A percentile compares a stretch with the other conserved stretches of the same genome.
These are phyloP conservation scores for Aythya baeri DNA, from an alignment of 2,113 vertebrate genomes.

Conservation along the genomic window DNA sequence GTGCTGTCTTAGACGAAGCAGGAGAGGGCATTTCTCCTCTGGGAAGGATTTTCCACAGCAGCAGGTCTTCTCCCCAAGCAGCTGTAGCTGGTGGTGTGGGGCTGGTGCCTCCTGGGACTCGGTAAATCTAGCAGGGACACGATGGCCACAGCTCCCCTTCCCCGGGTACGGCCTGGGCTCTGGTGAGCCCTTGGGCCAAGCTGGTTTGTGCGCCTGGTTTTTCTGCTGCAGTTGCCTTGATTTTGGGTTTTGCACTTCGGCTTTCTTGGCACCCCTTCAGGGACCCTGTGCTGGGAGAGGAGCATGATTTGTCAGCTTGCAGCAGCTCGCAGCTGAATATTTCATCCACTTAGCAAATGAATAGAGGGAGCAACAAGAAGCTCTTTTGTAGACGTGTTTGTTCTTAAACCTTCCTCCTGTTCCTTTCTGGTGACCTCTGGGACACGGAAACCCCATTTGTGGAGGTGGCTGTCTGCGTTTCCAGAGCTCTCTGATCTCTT, in stretches of 20 bases:
- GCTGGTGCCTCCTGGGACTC: neutral
- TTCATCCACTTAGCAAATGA: slow-evolving; percentile 35
- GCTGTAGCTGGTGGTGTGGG: neutral
- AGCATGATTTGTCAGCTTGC: slow-evolving; percentile 43
- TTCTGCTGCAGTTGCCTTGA: neutral
- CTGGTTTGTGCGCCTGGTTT: neutral
- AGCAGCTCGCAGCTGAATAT: slow-evolving; percentile 6
- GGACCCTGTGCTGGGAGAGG: neutral
- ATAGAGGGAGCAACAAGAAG: slow-evolving; percentile 16
- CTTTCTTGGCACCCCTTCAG: slow-evolving; percentile 25
- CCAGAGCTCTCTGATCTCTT: slow-evolving; percentile 21
- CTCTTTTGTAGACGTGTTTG: slow-evolving; percentile 13
- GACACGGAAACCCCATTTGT: neutral
- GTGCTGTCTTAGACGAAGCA: neutral
- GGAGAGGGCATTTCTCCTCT: neutral
- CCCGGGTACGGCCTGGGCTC: neutral
- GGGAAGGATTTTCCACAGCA: neutral
- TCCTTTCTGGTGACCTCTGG: neutral
- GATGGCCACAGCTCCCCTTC: neutral
- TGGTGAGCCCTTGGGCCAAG: neutral
- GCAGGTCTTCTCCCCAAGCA: neutral
- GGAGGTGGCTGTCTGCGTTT: slow-evolving; percentile 24
- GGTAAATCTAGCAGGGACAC: fast-evolving
- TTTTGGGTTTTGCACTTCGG: neutral
- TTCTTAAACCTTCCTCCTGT: neutral